Percentiles rank a stretch among this genome's conserved stretches.
These are phyloP conservation scores for Microhierax caerulescens DNA, from an alignment of 2,797 vertebrate species.

Conservation along the genomic window DNA sequence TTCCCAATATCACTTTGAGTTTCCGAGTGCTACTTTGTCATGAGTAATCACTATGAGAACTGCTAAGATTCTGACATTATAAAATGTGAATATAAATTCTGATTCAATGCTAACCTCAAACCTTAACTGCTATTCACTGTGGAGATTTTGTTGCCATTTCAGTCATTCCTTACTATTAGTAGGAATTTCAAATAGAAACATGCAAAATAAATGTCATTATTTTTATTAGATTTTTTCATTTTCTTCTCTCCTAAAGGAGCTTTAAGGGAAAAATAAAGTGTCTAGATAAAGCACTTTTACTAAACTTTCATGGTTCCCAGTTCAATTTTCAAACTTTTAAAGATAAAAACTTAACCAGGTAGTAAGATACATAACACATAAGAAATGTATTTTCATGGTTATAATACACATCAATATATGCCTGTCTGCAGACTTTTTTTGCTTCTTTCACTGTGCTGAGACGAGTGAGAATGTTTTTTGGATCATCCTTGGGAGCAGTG, in stretches of 20 bases:
- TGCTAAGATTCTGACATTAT: background rate
- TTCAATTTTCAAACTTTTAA: background rate
- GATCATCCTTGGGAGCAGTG: background rate
- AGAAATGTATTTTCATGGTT: background rate
- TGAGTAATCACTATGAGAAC: background rate
- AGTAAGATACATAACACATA: background rate
- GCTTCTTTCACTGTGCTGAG: background rate
- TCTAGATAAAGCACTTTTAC: background rate
- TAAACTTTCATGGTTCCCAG: background rate
- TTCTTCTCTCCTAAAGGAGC: background rate
- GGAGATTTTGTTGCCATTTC: background rate
- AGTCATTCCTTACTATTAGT: background rate
- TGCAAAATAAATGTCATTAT: background rate
- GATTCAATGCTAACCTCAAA: background rate
- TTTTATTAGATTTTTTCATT: background rate
- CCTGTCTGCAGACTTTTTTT: background rate
- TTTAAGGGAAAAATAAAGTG: background rate
- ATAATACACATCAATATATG: background rate
- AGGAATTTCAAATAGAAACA: background rate
- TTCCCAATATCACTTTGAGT: background rate
- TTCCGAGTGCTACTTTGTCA: background rate
- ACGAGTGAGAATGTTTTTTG: background rate
- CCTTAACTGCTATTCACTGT: background rate
- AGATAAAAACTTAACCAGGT: background rate
- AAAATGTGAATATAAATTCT: background rate